Conservation (phyloP, 1,140 invertebrate species). For the Cyclargus thomasi region DNA sequence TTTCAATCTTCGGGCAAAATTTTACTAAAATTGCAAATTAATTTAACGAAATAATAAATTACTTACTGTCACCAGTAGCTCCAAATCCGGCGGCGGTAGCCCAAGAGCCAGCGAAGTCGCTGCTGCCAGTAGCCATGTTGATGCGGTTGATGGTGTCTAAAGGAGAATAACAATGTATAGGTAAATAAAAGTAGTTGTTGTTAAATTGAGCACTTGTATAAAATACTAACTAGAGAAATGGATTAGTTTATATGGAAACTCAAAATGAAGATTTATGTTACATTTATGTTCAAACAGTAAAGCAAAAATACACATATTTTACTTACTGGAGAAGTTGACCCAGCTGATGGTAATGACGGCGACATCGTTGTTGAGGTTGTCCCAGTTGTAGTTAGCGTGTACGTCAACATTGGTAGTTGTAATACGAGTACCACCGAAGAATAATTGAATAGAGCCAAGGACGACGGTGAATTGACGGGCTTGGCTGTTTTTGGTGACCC, state of each 20-base stretch:
- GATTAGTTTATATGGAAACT: no score
- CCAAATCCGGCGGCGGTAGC: slow-evolving; percentile 30
- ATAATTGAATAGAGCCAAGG: slow-evolving; percentile 23
- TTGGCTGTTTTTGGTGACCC: background rate
- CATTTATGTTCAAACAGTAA: slow-evolving; percentile 10
- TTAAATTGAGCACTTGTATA: background rate
- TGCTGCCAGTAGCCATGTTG: slow-evolving; percentile 22
- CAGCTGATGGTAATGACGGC: slow-evolving; percentile 24
- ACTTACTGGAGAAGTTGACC: slow-evolving; percentile 26
- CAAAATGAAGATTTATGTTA: background rate
- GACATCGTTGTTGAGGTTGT: slow-evolving; percentile 29
- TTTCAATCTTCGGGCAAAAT: background rate
- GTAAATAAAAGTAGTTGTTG: background rate
- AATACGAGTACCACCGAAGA: slow-evolving; percentile 25
- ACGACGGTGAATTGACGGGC: slow-evolving; percentile 17
- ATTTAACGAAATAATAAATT: background rate
- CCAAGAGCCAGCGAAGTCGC: slow-evolving; percentile 23
- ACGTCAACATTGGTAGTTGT: slow-evolving; percentile 19
- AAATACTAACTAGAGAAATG: no score
- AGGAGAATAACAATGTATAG: slow-evolving; percentile 5
- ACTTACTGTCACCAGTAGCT: slow-evolving; percentile 29
- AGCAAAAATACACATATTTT: background rate
- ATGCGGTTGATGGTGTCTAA: slow-evolving; percentile 27
- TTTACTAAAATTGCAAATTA: background rate
- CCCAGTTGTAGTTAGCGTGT: slow-evolving; percentile 25